Percentiles rank a stretch among this genome's conserved stretches.
phyloP scores from a whole-genome alignment of 2,113 vertebrate genomes.

The Ramphastos sulfuratus region DNA sequence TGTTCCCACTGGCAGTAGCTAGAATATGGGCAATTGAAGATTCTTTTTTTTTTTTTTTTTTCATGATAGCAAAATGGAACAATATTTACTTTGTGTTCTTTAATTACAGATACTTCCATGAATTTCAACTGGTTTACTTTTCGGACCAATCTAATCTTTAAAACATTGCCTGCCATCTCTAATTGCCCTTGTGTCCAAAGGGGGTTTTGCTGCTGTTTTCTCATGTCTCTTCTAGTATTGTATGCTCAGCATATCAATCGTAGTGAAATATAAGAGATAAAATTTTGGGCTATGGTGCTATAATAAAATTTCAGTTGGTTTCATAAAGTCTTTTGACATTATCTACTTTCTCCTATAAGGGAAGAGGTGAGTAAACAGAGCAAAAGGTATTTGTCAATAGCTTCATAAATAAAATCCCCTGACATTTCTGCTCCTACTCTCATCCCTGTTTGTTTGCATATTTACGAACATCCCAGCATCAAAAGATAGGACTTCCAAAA shows the following conservation, averaged over 20 bases:
- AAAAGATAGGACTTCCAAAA: conserved; percentile 29
- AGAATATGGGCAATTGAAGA: background rate
- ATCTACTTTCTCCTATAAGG: background rate
- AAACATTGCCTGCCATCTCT: background rate
- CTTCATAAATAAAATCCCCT: conserved; percentile 31
- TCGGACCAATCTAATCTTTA: background rate
- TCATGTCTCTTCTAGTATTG: background rate
- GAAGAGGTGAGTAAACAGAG: conserved; percentile 10
- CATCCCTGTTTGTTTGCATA: conserved; percentile 20
- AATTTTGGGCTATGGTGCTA: background rate
- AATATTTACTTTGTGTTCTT: background rate
- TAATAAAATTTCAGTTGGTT: background rate
- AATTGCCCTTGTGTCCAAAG: background rate
- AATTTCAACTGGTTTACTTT: conserved; percentile 14
- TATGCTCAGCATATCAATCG: background rate
- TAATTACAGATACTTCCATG: background rate
- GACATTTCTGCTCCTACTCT: background rate
- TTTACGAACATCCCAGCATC: conserved; percentile 7
- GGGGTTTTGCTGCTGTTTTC: background rate
- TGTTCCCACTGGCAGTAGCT: background rate
- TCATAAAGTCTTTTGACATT: background rate
- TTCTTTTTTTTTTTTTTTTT: background rate
- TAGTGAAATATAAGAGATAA: background rate
- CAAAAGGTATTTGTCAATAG: conserved; percentile 21
- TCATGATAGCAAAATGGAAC: background rate